Evolutionary conservation across 2,113 vertebrate genomes (phyloP).

Genomic region (Indri indri): DNA sequence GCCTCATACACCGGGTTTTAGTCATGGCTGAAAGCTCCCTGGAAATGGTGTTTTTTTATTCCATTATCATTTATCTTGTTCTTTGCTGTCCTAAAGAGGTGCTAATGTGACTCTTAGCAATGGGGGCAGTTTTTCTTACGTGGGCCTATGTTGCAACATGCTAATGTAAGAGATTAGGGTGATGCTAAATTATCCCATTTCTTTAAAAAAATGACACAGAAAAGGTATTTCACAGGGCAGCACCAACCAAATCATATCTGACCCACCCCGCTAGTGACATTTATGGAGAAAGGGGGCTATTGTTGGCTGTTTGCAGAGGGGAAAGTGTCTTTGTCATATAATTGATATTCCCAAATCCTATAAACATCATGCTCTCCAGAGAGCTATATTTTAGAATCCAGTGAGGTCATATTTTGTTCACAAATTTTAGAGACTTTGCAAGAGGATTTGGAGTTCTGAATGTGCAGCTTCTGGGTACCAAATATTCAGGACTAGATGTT

Average conservation of each 20-base stretch:
- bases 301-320: constrained; percentile 63
- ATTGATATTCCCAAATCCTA: constrained; percentile 69
- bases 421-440: constrained; percentile 44
- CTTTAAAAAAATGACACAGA: constrained; percentile 77
- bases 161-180: constrained; percentile 79
- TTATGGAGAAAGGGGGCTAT: constrained; percentile 73
- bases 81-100: constrained; percentile 75
- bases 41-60: constrained; percentile 78
- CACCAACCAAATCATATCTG: constrained; percentile 64
- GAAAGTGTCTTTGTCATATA: constrained; percentile 69
- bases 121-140: constrained; percentile 80
- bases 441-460: not conserved
- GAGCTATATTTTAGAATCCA: constrained; percentile 58
- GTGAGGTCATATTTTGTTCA: constrained; percentile 60
- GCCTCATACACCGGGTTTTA: constrained; percentile 69
- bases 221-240: constrained; percentile 73
- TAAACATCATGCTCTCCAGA: constrained; percentile 56
- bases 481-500: not conserved
- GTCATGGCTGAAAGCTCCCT: constrained; percentile 73
- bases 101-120: constrained; percentile 75
- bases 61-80: constrained; percentile 84
- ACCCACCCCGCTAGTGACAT: constrained; percentile 63
- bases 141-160: constrained; percentile 66
- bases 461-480: not conserved
- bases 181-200: constrained; percentile 79